phyloP scores from a whole-genome alignment of 1,140 invertebrate genomes.

The Anoplolepis gracilipes region DNA sequence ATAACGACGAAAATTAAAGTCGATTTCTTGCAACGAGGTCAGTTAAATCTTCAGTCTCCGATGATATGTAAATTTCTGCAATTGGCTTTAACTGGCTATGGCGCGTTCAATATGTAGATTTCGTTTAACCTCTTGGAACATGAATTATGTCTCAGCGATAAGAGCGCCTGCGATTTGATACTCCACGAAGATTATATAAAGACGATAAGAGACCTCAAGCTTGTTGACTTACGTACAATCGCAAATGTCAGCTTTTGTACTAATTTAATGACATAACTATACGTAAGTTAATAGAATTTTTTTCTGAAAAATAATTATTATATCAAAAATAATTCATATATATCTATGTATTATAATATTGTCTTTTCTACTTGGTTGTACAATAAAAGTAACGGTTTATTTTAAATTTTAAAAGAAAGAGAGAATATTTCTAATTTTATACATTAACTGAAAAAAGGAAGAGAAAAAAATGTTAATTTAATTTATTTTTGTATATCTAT shows the following conservation, averaged over 20 bases:
- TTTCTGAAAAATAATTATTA: background rate
- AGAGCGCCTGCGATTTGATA: conserved; percentile 54
- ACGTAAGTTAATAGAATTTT: conserved; percentile 1
- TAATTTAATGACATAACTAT: conserved; percentile 43
- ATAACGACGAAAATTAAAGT: conserved; percentile 44
- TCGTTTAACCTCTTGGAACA: conserved; percentile 65
- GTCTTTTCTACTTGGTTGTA: too few relatives aligned
- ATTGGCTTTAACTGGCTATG: conserved; percentile 59
- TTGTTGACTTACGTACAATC: conserved; percentile 49
- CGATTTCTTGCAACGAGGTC: conserved; percentile 35
- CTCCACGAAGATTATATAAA: conserved; percentile 55
- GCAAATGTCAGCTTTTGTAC: conserved; percentile 5
- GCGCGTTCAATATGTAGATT: conserved; percentile 64
- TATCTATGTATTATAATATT: background rate
- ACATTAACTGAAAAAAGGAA: background rate
- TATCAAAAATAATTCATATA: background rate
- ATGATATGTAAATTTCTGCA: conserved; percentile 52
- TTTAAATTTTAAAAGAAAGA: too few relatives aligned
- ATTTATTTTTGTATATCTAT: background rate
- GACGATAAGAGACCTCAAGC: conserved; percentile 35
- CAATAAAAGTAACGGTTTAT: background rate
- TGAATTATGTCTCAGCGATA: conserved; percentile 58
- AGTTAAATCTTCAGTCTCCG: conserved; percentile 51
- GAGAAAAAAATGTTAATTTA: background rate
- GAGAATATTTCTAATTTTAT: background rate